A percentile compares a stretch with the other conserved stretches of the same genome.
These are phyloP conservation scores for Pteronotus mesoamericanus DNA, from an alignment of 2,797 vertebrate genomes.

Conservation along the genomic window DNA sequence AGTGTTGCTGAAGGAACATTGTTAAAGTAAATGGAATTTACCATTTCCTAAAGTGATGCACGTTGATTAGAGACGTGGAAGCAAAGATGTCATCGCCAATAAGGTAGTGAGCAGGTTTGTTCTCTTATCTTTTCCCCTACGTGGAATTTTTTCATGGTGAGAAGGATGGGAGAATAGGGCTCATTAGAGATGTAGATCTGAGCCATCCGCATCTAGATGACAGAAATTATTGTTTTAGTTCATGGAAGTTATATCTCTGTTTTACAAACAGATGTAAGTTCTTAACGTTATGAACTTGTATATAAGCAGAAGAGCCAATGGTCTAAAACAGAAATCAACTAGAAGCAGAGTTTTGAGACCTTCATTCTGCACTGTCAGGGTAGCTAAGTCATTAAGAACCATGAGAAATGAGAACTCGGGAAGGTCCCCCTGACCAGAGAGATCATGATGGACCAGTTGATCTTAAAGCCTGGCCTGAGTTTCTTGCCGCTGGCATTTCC, in stretches of 20 bases:
- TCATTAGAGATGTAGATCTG: not conserved
- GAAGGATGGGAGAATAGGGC: not conserved
- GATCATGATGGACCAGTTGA: not conserved
- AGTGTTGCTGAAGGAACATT: not conserved
- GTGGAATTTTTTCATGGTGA: not conserved
- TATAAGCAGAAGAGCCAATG: not conserved
- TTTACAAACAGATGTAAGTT: not conserved
- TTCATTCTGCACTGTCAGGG: not conserved
- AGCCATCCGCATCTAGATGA: not conserved
- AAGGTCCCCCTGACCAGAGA: not conserved
- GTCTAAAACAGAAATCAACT: not conserved
- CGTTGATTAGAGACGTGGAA: not conserved
- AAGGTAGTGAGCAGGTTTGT: not conserved
- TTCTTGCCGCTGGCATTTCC: constrained; percentile 16
- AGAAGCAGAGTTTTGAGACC: not conserved
- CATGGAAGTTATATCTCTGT: not conserved
- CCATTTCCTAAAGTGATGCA: constrained; percentile 6
- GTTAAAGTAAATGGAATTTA: not conserved
- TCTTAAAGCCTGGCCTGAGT: constrained; percentile 41
- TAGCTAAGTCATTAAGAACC: not conserved
- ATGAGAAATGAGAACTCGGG: not conserved
- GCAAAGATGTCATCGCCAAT: not conserved
- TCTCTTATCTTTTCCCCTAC: not conserved
- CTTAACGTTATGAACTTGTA: not conserved
- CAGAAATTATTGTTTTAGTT: not conserved